Conservation (phyloP, 2,113 vertebrate species). For the Corynorhinus townsendii region DNA sequence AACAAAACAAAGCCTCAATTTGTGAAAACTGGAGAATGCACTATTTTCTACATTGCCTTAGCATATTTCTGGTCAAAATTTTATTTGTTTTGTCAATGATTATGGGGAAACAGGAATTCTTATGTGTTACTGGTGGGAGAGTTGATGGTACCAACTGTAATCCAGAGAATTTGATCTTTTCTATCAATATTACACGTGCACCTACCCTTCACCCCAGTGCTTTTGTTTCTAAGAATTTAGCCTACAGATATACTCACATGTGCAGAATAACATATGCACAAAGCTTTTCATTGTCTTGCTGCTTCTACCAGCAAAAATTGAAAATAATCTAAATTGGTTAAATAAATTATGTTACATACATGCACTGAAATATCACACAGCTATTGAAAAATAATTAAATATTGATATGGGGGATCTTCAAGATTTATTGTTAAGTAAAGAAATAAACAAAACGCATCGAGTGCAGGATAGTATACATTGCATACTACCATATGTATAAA, state of each 20-base stretch:
- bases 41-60: background rate
- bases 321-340: background rate
- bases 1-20: background rate
- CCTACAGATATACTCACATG: background rate
- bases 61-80: background rate
- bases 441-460: background rate
- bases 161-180: background rate
- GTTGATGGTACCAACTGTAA: background rate
- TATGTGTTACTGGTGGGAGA: background rate
- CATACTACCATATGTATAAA: background rate
- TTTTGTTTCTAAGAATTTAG: background rate
- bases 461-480: background rate
- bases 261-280: background rate
- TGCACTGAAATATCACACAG: background rate
- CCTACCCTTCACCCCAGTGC: background rate
- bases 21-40: background rate
- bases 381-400: background rate
- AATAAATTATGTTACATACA: background rate
- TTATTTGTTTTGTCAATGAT: background rate
- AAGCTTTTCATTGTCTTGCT: background rate
- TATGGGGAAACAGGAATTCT: background rate
- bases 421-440: background rate
- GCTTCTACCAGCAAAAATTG: background rate
- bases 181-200: background rate
- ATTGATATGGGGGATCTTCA: background rate